phyloP scores from a whole-genome alignment of 2,888 invertebrate species.

The Sipha maydis region DNA sequence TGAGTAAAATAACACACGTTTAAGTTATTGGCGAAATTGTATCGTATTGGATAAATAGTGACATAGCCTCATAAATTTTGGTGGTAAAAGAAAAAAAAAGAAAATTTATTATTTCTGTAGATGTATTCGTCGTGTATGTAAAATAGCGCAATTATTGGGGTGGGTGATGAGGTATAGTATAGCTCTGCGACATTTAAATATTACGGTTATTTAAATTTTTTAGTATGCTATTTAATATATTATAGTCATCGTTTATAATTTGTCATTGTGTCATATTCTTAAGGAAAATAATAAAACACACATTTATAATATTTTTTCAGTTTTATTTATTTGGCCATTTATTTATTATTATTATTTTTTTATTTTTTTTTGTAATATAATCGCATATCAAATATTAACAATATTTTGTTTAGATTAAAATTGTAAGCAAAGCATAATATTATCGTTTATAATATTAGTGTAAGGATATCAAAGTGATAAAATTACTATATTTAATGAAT shows the following conservation, averaged over 20 bases:
- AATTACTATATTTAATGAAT: neutral
- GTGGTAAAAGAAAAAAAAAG: neutral
- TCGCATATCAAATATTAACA: neutral
- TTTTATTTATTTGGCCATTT: neutral
- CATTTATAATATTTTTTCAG: neutral
- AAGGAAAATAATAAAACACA: neutral
- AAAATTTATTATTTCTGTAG: neutral
- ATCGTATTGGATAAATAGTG: neutral
- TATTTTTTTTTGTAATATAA: neutral
- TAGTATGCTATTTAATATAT: neutral
- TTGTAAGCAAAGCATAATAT: neutral
- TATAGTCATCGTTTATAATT: neutral
- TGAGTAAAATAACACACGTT: too few relatives aligned
- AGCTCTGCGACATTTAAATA: neutral
- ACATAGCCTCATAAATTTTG: neutral
- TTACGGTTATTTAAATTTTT: constrained; percentile 5
- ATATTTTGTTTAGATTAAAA: neutral
- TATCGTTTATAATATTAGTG: neutral
- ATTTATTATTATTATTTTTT: neutral
- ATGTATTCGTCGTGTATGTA: neutral
- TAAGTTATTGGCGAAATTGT: neutral
- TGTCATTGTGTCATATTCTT: neutral
- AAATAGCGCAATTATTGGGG: neutral
- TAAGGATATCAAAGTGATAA: neutral
- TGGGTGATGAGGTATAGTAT: neutral